A percentile compares a stretch with the other conserved stretches of the same genome.
Conservation (phyloP, 2,888 invertebrate species). For the Mactromeris polynyma region DNA sequence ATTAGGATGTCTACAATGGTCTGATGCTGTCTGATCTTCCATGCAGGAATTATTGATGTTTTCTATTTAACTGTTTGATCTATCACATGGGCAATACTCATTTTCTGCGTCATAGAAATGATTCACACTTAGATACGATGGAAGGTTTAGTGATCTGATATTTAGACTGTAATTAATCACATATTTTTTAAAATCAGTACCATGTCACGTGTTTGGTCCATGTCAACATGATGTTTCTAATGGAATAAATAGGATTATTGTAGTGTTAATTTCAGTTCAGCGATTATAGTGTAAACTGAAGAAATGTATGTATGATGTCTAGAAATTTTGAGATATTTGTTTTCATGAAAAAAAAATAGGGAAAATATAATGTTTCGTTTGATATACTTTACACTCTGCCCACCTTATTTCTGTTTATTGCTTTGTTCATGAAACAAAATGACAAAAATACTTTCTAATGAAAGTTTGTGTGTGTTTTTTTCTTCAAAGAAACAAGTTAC, state of each 20-base stretch:
- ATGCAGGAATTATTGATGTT: conserved; percentile 2
- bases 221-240: too few species aligned
- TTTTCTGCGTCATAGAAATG: not conserved
- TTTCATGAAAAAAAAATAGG: too few species aligned
- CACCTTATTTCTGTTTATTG: not conserved
- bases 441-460: not conserved
- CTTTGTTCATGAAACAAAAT: not conserved
- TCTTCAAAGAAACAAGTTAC: not conserved
- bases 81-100: not conserved
- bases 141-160: not conserved
- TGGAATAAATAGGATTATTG: too few species aligned
- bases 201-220: too few species aligned
- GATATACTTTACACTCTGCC: not conserved
- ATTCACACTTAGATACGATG: not conserved
- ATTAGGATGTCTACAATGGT: not conserved
- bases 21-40: not conserved
- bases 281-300: too few species aligned
- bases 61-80: conserved; percentile 13
- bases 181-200: not conserved
- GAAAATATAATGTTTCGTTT: not conserved
- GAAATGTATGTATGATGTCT: not conserved
- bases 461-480: not conserved
- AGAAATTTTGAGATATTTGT: not conserved
- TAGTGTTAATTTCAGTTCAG: too few species aligned
- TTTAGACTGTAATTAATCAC: not conserved